Conservation (phyloP, 2,797 vertebrate genomes). For the Tapera naevia region DNA sequence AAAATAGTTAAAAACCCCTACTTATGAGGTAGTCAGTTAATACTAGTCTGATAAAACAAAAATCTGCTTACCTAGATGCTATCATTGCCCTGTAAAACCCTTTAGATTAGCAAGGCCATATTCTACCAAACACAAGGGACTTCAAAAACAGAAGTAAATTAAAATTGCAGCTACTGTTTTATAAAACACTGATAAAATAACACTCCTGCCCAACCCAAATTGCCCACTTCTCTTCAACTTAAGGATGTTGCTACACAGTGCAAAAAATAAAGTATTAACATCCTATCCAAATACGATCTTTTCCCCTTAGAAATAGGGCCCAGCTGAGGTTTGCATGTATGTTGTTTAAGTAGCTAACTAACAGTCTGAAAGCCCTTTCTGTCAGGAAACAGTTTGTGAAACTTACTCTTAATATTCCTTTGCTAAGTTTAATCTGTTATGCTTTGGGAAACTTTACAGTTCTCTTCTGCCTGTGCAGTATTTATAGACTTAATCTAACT, state of each 20-base stretch:
- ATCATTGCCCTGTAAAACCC: background rate
- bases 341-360: background rate
- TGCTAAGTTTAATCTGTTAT: background rate
- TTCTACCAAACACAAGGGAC: background rate
- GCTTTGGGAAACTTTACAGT: background rate
- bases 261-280: background rate
- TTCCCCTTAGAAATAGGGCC: background rate
- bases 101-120: background rate
- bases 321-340: background rate
- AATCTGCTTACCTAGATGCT: background rate
- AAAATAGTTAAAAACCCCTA: background rate
- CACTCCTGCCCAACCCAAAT: background rate
- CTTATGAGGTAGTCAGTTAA: background rate
- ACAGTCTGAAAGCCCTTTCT: background rate
- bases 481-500: slow-evolving; percentile 48
- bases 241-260: accelerated
- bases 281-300: background rate
- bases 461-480: background rate
- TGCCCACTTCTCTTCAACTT: background rate
- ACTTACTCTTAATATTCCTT: background rate
- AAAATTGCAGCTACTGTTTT: background rate
- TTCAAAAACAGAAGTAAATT: background rate
- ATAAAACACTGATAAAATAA: background rate
- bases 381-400: background rate
- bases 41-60: background rate